Evolutionary conservation across 2,888 invertebrate species (phyloP).

Genomic region (Agriopis leucophaearia): DNA sequence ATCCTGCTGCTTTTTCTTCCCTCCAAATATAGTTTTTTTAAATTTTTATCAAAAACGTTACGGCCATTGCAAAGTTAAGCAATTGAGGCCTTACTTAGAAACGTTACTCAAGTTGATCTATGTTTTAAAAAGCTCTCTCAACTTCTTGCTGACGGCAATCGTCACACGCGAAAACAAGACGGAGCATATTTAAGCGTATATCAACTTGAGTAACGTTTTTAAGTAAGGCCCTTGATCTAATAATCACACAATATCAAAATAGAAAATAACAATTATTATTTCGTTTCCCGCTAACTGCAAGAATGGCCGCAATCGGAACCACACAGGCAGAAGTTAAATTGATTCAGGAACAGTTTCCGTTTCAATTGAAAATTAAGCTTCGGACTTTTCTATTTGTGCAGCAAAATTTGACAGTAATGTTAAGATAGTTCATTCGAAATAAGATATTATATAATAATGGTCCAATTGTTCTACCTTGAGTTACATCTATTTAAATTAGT

Average conservation of each 20-base stretch:
- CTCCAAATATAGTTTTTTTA: too few relatives aligned
- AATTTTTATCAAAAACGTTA: neutral
- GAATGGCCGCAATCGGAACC: constrained; percentile 11
- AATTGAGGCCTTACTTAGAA: too few relatives aligned
- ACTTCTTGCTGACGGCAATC: too few relatives aligned
- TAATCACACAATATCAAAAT: neutral
- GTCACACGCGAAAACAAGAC: too few relatives aligned
- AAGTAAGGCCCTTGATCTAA: neutral
- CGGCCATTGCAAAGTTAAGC: too few relatives aligned
- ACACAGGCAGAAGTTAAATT: constrained; percentile 46
- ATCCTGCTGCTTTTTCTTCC: too few relatives aligned
- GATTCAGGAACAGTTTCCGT: constrained; percentile 42
- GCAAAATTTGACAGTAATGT: constrained; percentile 7
- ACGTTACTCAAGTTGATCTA: too few relatives aligned
- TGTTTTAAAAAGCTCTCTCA: too few relatives aligned
- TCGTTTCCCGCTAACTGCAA: constrained; percentile 13
- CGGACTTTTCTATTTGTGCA: constrained; percentile 11
- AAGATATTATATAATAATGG: too few relatives aligned
- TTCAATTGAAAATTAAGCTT: constrained; percentile 29
- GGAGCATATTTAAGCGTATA: too few relatives aligned
- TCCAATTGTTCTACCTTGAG: neutral
- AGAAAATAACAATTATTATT: constrained; percentile 20
- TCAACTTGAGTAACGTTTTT: too few relatives aligned
- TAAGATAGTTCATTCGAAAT: neutral
- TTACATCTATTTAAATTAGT: neutral